phyloP scores from a whole-genome alignment of 2,797 vertebrate genomes.

The Characodon lateralis region DNA sequence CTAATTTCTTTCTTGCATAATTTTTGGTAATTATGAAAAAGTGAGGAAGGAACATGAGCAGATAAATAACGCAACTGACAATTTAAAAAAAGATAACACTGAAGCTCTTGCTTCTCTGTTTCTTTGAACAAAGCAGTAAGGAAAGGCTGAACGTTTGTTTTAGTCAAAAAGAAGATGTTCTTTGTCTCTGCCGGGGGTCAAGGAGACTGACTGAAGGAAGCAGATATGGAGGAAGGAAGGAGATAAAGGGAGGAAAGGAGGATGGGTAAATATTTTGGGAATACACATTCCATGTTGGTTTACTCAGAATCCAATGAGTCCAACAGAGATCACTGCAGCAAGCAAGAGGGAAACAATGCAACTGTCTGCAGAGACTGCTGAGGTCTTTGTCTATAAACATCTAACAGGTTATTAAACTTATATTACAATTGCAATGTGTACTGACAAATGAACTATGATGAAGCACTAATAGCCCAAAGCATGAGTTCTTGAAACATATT shows the following conservation, averaged over 20 bases:
- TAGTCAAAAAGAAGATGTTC: slow-evolving; percentile 5
- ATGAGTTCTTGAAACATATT: neutral
- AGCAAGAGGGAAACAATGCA: neutral
- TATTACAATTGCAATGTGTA: slow-evolving; percentile 1
- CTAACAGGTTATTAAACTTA: slow-evolving; percentile 9
- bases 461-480: neutral
- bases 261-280: slow-evolving; percentile 62
- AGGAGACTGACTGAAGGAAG: slow-evolving; percentile 60
- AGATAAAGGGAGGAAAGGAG: slow-evolving; percentile 61
- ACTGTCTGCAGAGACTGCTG: neutral
- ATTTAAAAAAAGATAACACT: neutral
- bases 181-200: slow-evolving; percentile 13
- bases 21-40: neutral
- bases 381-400: slow-evolving; percentile 9
- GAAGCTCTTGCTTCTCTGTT: neutral
- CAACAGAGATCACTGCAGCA: neutral
- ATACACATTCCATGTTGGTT: slow-evolving; percentile 60
- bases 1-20: neutral
- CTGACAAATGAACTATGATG: neutral
- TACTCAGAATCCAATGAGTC: slow-evolving; percentile 21
- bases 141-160: neutral
- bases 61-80: neutral
- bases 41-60: neutral
- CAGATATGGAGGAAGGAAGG: slow-evolving; percentile 72
- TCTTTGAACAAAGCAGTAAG: neutral